phyloP scores from a whole-genome alignment of 1,140 invertebrate genomes.

The Diploscapter pachys region DNA sequence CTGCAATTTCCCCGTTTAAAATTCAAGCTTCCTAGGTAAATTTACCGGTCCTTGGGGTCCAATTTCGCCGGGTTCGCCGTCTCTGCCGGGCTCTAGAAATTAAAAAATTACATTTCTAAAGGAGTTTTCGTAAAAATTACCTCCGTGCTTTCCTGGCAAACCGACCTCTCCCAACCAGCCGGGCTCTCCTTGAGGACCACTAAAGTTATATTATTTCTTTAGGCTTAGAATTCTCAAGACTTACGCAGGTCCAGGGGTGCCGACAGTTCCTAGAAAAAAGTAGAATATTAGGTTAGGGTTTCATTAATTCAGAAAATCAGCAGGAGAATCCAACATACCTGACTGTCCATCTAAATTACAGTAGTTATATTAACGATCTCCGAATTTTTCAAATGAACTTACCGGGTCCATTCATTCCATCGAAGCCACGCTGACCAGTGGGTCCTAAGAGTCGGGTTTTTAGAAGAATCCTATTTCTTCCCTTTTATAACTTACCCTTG shows the following conservation, averaged over 20 bases:
- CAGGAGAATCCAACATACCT: background rate
- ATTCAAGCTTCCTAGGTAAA: slow-evolving; percentile 8
- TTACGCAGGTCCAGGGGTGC: too few species aligned
- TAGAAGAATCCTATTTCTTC: too few species aligned
- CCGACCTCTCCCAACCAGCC: slow-evolving; percentile 19
- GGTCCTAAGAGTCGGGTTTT: too few species aligned
- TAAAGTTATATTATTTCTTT: too few species aligned
- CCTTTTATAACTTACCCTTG: slow-evolving; percentile 10
- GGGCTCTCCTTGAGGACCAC: slow-evolving; percentile 4
- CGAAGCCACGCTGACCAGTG: slow-evolving; percentile 17
- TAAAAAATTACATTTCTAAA: too few species aligned
- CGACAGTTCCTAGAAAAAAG: background rate
- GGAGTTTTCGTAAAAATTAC: too few species aligned
- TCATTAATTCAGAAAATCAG: background rate
- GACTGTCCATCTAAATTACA: background rate
- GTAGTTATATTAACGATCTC: slow-evolving; percentile 18
- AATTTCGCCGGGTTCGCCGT: slow-evolving; percentile 11
- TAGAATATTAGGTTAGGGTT: background rate
- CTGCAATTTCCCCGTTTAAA: slow-evolving; percentile 8
- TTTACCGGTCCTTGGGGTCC: slow-evolving; percentile 18
- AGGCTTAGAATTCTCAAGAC: too few species aligned
- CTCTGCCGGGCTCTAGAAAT: slow-evolving; percentile 8
- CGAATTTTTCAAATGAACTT: slow-evolving; percentile 15
- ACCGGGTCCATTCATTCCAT: slow-evolving; percentile 22
- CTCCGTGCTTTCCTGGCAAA: slow-evolving; percentile 20